phyloP scores from a whole-genome alignment of 2,888 invertebrate species.

The Caenorhabditis panamensis region DNA sequence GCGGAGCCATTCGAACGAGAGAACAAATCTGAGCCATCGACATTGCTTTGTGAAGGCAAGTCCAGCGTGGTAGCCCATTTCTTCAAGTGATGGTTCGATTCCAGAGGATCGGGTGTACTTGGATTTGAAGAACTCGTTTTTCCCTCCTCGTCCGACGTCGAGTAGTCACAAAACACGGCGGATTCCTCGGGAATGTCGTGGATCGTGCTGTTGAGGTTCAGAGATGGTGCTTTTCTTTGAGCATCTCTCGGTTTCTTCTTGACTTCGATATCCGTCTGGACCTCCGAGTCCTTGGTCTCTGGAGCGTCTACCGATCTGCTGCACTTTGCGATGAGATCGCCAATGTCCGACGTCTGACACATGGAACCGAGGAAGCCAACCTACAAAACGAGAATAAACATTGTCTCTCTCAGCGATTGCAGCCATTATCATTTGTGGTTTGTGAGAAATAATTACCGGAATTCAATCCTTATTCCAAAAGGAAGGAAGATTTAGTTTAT shows the following conservation, averaged over 20 bases:
- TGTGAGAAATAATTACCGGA: no score
- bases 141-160: slow-evolving; percentile 51
- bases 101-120: slow-evolving; percentile 31
- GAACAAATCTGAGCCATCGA: neutral
- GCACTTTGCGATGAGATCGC: neutral
- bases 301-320: no score
- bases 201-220: slow-evolving; percentile 8
- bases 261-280: slow-evolving; percentile 10
- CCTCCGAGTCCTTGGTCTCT: slow-evolving; percentile 15
- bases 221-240: neutral
- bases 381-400: slow-evolving; percentile 28
- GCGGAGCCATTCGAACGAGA: slow-evolving; percentile 25
- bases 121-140: slow-evolving; percentile 31
- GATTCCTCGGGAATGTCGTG: slow-evolving; percentile 42
- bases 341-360: neutral
- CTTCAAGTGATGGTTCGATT: slow-evolving; percentile 32
- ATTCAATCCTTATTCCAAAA: no score
- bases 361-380: slow-evolving; percentile 23
- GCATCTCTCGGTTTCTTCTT: neutral
- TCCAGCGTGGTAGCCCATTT: slow-evolving; percentile 54
- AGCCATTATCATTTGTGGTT: no score
- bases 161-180: slow-evolving; percentile 38
- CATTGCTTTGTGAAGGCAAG: slow-evolving; percentile 29
- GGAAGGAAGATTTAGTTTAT: no score
- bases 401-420: no score